Conservation (phyloP, 2,797 vertebrate genomes). For the Hippocampus kuda region DNA sequence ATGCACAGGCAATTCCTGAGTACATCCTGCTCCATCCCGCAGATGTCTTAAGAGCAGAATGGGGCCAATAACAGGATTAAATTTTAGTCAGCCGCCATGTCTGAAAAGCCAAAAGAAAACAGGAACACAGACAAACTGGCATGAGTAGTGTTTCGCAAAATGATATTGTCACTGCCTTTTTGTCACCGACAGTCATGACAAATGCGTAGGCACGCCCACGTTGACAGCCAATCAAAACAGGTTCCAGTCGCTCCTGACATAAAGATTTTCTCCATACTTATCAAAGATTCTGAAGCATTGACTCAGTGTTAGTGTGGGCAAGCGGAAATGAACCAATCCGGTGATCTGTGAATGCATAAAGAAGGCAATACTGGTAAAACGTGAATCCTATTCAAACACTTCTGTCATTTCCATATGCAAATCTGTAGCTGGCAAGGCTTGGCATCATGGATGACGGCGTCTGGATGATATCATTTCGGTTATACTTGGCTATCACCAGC, state of each 20-base stretch:
- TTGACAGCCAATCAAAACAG: slow-evolving; percentile 39
- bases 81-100: slow-evolving; percentile 27
- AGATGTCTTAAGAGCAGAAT: slow-evolving; percentile 31
- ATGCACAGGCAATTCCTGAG: slow-evolving; percentile 31
- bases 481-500: slow-evolving; percentile 33
- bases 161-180: slow-evolving; percentile 35
- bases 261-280: slow-evolving; percentile 37
- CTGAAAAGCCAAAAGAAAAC: slow-evolving; percentile 36
- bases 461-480: slow-evolving; percentile 28
- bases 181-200: slow-evolving; percentile 32
- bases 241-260: slow-evolving; percentile 37
- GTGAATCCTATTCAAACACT: slow-evolving; percentile 23
- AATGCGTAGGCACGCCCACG: slow-evolving; percentile 30
- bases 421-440: slow-evolving; percentile 20
- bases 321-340: slow-evolving; percentile 13
- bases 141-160: slow-evolving; percentile 21
- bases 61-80: slow-evolving; percentile 44
- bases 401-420: slow-evolving; percentile 20
- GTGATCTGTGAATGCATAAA: slow-evolving; percentile 18
- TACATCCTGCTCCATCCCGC: slow-evolving; percentile 30
- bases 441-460: slow-evolving; percentile 53
- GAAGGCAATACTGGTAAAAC: slow-evolving; percentile 19
- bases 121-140: slow-evolving; percentile 35
- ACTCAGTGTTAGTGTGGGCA: slow-evolving; percentile 34
- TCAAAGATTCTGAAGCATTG: slow-evolving; percentile 36